Evolutionary conservation across 2,888 invertebrate genomes (phyloP).

Genomic region (Aleiodes leptofemur): DNA sequence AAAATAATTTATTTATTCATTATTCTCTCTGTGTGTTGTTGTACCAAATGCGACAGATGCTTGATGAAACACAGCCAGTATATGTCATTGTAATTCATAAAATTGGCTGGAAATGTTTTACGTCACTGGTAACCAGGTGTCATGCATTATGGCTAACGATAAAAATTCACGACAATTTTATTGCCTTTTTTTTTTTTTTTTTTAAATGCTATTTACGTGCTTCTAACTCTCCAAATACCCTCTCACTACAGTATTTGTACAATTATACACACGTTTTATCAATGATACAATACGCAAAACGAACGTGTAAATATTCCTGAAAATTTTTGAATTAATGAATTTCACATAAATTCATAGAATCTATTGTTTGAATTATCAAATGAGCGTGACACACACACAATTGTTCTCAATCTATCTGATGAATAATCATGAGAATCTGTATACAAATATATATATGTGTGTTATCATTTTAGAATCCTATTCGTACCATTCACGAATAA

Average conservation of each 20-base stretch:
- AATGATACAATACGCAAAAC: not conserved
- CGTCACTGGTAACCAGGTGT: slow-evolving; percentile 18
- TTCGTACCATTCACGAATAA: slow-evolving; percentile 25
- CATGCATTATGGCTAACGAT: slow-evolving; percentile 8
- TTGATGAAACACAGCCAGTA: slow-evolving; percentile 13
- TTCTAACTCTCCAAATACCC: not conserved
- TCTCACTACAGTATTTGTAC: not conserved
- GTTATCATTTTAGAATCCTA: not conserved
- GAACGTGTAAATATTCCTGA: not conserved
- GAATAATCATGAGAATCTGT: slow-evolving; percentile 18
- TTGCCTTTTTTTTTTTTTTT: not conserved
- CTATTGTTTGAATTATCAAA: slow-evolving; percentile 21
- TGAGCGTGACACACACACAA: not conserved
- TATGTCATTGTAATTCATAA: slow-evolving; percentile 17
- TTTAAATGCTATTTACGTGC: not conserved
- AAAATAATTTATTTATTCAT: slow-evolving; percentile 1
- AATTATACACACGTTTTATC: not conserved
- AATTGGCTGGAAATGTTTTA: slow-evolving; percentile 14
- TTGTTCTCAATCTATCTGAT: not conserved
- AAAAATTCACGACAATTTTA: slow-evolving; percentile 33
- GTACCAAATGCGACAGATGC: not conserved
- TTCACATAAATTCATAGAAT: slow-evolving; percentile 12
- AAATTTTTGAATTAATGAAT: too few relatives aligned
- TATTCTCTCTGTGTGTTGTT: not conserved
- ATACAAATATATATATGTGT: not conserved